These are phyloP conservation scores for Blastomussa wellsi DNA, from an alignment of 92 coral and sea anemone genomes.

Conservation along the genomic window DNA sequence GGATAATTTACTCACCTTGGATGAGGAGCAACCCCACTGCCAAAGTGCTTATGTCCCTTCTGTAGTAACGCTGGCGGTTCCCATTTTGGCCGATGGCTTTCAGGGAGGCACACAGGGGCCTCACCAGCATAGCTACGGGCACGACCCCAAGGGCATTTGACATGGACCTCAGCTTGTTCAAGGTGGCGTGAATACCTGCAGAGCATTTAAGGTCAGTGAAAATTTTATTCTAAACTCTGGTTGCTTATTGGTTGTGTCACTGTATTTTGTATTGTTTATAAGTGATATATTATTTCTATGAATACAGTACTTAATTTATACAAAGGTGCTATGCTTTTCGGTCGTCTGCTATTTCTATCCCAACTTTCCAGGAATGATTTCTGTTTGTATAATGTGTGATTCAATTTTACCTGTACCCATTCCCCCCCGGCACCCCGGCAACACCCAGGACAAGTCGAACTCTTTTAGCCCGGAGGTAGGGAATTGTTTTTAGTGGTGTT, in stretches of 20 bases:
- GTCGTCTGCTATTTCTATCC: too few species aligned
- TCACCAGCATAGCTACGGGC: slow-evolving; percentile 98
- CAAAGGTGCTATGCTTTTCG: too few species aligned
- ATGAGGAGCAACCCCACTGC: slow-evolving; percentile 83
- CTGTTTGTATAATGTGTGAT: too few species aligned
- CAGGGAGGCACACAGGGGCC: slow-evolving; percentile 82
- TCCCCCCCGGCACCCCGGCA: too few species aligned
- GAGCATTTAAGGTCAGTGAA: neutral
- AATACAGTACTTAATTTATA: neutral
- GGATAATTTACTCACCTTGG: slow-evolving; percentile 70
- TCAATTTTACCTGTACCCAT: too few species aligned
- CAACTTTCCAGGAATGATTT: too few species aligned
- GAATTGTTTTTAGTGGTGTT: too few species aligned
- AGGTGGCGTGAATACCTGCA: slow-evolving; percentile 67
- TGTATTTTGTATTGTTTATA: neutral
- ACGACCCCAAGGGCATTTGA: slow-evolving; percentile 96
- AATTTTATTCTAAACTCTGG: neutral
- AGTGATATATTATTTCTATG: neutral
- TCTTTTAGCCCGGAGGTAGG: too few species aligned
- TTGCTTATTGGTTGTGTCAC: neutral
- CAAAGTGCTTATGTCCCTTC: slow-evolving; percentile 91
- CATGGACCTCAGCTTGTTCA: slow-evolving; percentile 49
- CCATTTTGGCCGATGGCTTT: slow-evolving; percentile 90
- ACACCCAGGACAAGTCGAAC: too few species aligned
- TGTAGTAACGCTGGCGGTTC: slow-evolving; percentile 94